Evolutionary conservation across 2,888 invertebrate genomes (phyloP).

Genomic region (Drosophila putrida): DNA sequence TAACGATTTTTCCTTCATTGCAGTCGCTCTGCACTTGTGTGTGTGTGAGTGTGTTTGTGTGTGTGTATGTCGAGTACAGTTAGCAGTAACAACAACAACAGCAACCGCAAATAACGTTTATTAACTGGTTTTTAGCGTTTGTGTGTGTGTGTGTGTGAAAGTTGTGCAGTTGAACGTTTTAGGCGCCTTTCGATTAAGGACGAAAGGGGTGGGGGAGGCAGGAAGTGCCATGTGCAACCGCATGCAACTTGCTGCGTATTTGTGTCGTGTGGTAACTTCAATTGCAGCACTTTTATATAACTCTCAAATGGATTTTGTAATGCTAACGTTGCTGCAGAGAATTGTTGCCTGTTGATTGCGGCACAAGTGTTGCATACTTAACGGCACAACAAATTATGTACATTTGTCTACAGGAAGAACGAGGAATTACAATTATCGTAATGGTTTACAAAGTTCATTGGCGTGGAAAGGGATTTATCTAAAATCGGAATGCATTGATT

Average conservation of each 20-base stretch:
- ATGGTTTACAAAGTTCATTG: neutral
- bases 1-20: constrained; percentile 74
- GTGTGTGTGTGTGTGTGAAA: constrained; percentile 28
- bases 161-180: constrained; percentile 43
- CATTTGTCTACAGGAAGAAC: neutral
- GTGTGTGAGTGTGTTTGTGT: constrained; percentile 18
- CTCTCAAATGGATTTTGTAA: constrained; percentile 58
- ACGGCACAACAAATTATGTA: constrained; percentile 1
- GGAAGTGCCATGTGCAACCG: constrained; percentile 24
- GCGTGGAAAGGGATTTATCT: no score
- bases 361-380: constrained; percentile 46
- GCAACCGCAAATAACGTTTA: constrained; percentile 69
- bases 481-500: neutral
- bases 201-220: neutral
- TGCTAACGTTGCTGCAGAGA: constrained; percentile 20
- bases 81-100: constrained; percentile 48
- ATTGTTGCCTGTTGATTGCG: constrained; percentile 55
- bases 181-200: constrained; percentile 28
- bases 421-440: neutral
- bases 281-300: constrained; percentile 47
- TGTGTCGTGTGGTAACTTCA: constrained; percentile 46
- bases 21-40: constrained; percentile 36
- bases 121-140: constrained; percentile 59
- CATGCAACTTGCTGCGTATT: constrained; percentile 52
- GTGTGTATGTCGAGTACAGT: constrained; percentile 33